phyloP scores from a whole-genome alignment of 1,140 invertebrate genomes.

The Lordiphosa collinella region DNA sequence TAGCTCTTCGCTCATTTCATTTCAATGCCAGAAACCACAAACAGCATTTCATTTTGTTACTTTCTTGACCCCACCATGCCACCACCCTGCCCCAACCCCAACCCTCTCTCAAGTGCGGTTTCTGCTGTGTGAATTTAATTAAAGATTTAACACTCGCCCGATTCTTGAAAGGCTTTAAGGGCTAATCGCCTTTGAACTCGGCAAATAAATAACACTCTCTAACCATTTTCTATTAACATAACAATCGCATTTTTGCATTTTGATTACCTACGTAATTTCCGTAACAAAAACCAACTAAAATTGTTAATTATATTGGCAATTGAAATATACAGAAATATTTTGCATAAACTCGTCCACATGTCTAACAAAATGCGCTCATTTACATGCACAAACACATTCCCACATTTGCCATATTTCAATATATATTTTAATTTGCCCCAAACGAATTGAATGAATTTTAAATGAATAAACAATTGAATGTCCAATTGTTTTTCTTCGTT shows the following conservation, averaged over 20 bases:
- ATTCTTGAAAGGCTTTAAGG: not conserved
- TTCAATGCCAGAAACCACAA: conserved; percentile 67
- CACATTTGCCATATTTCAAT: conserved; percentile 12
- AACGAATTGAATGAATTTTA: conserved; percentile 57
- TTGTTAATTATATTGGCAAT: conserved; percentile 68
- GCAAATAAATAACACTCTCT: too few species aligned
- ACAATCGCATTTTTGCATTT: conserved; percentile 6
- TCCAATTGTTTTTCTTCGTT: conserved; percentile 27
- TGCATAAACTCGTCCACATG: not conserved
- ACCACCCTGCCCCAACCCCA: not conserved
- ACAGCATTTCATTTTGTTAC: conserved; percentile 68
- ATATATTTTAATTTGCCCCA: conserved; percentile 29
- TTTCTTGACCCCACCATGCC: conserved; percentile 54
- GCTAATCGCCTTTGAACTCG: not conserved
- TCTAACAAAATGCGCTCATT: conserved; percentile 24
- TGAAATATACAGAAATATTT: conserved; percentile 5
- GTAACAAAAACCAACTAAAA: conserved; percentile 39
- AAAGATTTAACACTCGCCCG: conserved; percentile 59
- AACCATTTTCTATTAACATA: conserved; percentile 5
- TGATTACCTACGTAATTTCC: conserved; percentile 6
- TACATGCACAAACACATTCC: conserved; percentile 42
- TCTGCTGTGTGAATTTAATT: conserved; percentile 65
- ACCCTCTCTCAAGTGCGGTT: conserved; percentile 31
- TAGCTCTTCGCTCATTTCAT: conserved; percentile 45
- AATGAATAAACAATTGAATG: conserved; percentile 29